Percentiles rank a stretch among this genome's conserved stretches.
These are phyloP conservation scores for Dicycla oo DNA, from an alignment of 2,888 invertebrate genomes.

Conservation along the genomic window DNA sequence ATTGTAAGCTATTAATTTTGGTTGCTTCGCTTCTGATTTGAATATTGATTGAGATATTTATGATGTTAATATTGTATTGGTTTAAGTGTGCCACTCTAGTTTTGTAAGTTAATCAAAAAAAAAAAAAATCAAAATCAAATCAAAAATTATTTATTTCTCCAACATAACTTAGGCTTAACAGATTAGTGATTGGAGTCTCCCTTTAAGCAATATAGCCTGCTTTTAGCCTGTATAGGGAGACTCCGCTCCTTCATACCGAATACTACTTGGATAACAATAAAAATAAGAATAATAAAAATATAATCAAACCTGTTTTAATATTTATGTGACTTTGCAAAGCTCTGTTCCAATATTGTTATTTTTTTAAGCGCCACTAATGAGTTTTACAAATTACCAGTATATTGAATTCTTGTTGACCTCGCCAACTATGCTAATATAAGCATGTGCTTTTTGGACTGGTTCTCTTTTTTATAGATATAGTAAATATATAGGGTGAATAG, in stretches of 20 bases:
- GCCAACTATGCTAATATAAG: not conserved
- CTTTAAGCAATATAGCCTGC: no score
- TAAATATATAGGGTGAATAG: no score
- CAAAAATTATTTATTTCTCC: no score
- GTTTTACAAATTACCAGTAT: not conserved
- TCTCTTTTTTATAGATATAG: no score
- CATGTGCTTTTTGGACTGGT: no score
- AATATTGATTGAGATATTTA: constrained; percentile 36
- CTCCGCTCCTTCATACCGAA: no score
- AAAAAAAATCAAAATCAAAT: no score
- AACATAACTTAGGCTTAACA: no score
- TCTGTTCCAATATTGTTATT: not conserved
- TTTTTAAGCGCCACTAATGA: not conserved
- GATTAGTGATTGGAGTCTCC: no score
- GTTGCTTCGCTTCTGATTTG: constrained; percentile 8
- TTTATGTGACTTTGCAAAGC: not conserved
- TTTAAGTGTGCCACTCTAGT: constrained; percentile 2
- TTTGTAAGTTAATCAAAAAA: constrained; percentile 2
- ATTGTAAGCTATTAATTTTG: constrained; percentile 12
- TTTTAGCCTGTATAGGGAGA: no score
- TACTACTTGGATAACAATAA: no score
- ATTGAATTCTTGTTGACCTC: not conserved
- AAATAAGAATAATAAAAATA: no score
- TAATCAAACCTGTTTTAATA: constrained; percentile 6
- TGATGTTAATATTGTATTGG: constrained; percentile 6